A percentile compares a stretch with the other conserved stretches of the same genome.
Evolutionary conservation across 2,113 vertebrate genomes (phyloP).

Genomic region (Anguilla japonica): DNA sequence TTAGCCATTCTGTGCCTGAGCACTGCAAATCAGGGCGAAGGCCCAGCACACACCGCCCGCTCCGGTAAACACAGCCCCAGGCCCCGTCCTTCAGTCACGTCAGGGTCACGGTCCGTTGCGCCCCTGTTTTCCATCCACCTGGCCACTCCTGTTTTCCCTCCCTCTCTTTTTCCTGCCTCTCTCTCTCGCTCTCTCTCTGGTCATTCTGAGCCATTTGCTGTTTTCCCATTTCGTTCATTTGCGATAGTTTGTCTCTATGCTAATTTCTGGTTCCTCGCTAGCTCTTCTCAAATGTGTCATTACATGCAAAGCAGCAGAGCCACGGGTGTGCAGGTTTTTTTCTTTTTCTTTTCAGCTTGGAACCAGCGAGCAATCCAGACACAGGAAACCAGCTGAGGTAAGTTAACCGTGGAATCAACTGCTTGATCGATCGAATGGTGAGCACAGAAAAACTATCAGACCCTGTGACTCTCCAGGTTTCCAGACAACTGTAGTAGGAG

Average conservation of each 20-base stretch:
- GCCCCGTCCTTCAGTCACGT: not conserved
- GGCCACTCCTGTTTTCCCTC: not conserved
- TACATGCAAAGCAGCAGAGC: too few relatives aligned
- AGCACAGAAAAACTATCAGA: too few relatives aligned
- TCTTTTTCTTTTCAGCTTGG: too few relatives aligned
- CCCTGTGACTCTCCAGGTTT: too few relatives aligned
- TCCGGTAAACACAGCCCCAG: conserved; percentile 6
- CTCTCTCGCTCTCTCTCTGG: not conserved
- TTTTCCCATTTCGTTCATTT: not conserved
- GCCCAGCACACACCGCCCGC: conserved; percentile 22
- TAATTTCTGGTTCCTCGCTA: not conserved
- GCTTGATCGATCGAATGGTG: too few relatives aligned
- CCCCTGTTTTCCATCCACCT: not conserved
- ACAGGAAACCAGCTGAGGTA: too few relatives aligned
- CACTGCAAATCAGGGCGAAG: conserved; percentile 37
- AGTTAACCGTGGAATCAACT: too few relatives aligned
- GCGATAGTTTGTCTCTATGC: not conserved
- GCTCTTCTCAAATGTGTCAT: too few relatives aligned
- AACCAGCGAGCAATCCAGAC: too few relatives aligned
- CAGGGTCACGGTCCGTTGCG: not conserved
- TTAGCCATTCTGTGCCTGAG: conserved; percentile 29
- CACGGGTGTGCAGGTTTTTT: too few relatives aligned
- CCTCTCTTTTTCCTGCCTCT: not conserved
- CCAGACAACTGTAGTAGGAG: not conserved
- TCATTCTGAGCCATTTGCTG: not conserved